Conservation (phyloP, 64 coral and sea anemone species). For the Stichodactyla helianthus region DNA sequence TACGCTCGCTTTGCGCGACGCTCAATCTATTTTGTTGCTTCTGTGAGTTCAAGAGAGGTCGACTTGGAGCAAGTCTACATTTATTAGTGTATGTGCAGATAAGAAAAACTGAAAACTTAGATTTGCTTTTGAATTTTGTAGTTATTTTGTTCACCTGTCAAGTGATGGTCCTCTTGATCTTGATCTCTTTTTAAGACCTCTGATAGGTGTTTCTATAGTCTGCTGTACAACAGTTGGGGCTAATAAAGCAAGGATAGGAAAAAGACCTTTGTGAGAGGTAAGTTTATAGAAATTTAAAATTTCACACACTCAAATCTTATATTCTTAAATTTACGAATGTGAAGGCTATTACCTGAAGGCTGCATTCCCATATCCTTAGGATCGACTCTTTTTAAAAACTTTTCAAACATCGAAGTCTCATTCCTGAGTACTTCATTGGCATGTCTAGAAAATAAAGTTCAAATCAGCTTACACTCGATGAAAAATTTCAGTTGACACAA, state of each 20-base stretch:
- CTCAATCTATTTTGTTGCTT: too few species aligned
- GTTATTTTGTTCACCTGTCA: constrained; percentile 67
- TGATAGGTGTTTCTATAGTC: constrained; percentile 56
- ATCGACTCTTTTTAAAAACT: constrained; percentile 91
- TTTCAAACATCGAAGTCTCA: constrained; percentile 99
- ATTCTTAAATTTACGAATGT: too few species aligned
- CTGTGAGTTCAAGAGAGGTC: too few species aligned
- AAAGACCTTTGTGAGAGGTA: neutral
- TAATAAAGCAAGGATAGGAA: neutral
- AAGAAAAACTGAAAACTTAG: too few species aligned
- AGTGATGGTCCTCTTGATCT: constrained; percentile 93
- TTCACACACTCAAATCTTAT: too few species aligned
- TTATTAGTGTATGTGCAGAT: too few species aligned
- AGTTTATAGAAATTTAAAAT: too few species aligned
- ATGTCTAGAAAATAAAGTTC: constrained; percentile 49
- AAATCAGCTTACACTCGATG: neutral
- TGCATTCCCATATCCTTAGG: constrained; percentile 87
- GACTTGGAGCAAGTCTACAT: too few species aligned
- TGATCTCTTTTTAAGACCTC: constrained; percentile 78
- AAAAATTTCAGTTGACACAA: neutral
- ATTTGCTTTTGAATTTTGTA: neutral
- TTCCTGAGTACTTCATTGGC: constrained; percentile 95
- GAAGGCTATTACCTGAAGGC: constrained; percentile 25
- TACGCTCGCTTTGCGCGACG: too few species aligned
- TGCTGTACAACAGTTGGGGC: constrained; percentile 58